Evolutionary conservation across 2,113 vertebrate species (phyloP).

Genomic region (Xyliphius kryptos): DNA sequence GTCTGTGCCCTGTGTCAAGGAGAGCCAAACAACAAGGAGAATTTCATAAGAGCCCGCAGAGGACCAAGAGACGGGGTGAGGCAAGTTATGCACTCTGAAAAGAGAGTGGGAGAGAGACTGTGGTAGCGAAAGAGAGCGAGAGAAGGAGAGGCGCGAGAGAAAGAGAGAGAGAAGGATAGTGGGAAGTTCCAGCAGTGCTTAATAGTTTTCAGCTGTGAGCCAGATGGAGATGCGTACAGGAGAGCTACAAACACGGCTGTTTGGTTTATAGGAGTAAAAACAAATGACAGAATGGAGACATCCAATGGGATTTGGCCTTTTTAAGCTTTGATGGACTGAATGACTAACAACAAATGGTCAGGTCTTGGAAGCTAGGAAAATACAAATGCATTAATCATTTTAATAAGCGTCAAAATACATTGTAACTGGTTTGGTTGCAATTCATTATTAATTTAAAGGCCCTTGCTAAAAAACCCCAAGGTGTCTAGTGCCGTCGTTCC

Average conservation of each 20-base stretch:
- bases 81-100: conserved; percentile 54
- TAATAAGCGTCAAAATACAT: no score
- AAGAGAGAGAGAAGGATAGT: conserved; percentile 41
- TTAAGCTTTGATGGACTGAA: conserved; percentile 60
- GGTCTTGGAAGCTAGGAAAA: no score
- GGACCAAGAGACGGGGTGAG: conserved; percentile 42
- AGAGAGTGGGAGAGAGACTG: conserved; percentile 13
- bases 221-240: conserved; percentile 60
- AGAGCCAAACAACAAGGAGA: not conserved
- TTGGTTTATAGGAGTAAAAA: conserved; percentile 40
- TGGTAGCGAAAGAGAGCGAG: conserved; percentile 22
- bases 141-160: conserved; percentile 26
- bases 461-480: no score
- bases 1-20: conserved; percentile 8
- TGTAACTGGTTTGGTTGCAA: no score
- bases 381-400: no score
- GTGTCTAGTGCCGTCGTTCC: no score
- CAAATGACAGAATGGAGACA: conserved; percentile 53
- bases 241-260: conserved; percentile 50
- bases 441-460: no score
- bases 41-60: conserved; percentile 44
- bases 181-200: conserved; percentile 3
- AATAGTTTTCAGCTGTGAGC: conserved; percentile 23
- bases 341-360: no score
- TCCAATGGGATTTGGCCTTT: conserved; percentile 63